A percentile compares a stretch with the other conserved stretches of the same genome.
These are phyloP conservation scores for Acrobasis suavella DNA, from an alignment of 2,888 invertebrate genomes.

Conservation along the genomic window DNA sequence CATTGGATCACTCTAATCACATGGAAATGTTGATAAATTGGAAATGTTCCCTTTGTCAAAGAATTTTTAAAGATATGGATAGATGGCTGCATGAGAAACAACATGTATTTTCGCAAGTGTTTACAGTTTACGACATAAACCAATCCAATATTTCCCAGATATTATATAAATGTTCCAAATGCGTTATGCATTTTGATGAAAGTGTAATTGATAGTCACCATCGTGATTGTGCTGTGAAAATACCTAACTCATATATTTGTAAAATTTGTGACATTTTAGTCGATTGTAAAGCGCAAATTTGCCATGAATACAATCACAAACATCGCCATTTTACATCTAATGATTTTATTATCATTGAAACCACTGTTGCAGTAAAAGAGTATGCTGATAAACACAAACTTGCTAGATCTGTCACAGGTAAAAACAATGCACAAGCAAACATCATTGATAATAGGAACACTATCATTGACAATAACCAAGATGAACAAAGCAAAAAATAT, in stretches of 20 bases:
- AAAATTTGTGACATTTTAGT: conserved; percentile 57
- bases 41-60: conserved; percentile 55
- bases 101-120: conserved; percentile 46
- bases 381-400: conserved; percentile 24
- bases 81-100: conserved; percentile 53
- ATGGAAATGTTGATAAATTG: conserved; percentile 51
- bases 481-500: not conserved
- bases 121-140: conserved; percentile 46
- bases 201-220: conserved; percentile 48
- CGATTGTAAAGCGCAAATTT: conserved; percentile 40
- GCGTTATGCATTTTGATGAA: conserved; percentile 57
- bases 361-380: conserved; percentile 29
- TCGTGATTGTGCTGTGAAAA: conserved; percentile 45
- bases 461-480: not conserved
- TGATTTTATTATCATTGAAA: conserved; percentile 45
- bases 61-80: conserved; percentile 55
- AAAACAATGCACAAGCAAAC: conserved; percentile 22
- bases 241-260: conserved; percentile 49
- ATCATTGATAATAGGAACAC: not conserved
- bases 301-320: conserved; percentile 38
- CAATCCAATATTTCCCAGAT: conserved; percentile 39
- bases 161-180: conserved; percentile 58
- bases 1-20: conserved; percentile 53
- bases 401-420: conserved; percentile 9
- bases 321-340: conserved; percentile 30